Evolutionary conservation across 2,888 invertebrate genomes (phyloP), one percentile per base, ranked within the genome.

Genomic region (Seira ritae): DNA sequence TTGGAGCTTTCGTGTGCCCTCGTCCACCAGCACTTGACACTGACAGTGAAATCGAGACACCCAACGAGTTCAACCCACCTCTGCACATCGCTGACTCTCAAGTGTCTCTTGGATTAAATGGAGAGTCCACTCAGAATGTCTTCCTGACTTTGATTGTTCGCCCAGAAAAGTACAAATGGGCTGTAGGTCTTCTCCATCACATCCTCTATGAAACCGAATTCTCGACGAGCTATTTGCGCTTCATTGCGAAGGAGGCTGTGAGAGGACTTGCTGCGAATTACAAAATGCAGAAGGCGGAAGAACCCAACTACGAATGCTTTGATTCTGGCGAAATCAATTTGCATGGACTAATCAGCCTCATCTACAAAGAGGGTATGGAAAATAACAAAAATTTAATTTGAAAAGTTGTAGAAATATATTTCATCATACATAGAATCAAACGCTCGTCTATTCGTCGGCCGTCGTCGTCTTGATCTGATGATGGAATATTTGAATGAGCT

Each of bases 111-210:
- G 89, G 89, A 0, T 50, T 89, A 17, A 88, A 89, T 74, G 89
- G 89, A 42, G 89, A 89, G 78, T 84, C 88, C 74, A 89, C 88
- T 76, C 89, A 89, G 55, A 87, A 87, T 60, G 80, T 89, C 22
- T 89, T 89, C 65, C 69, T 87, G 73, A 85, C 87, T 86, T 86
- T 90, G 12, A 90, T 95, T 94, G 93, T 96, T 55, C 96, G 96
- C 90, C 93, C 94, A 0, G 92, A 93, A 69, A 96, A 96, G 90
- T 97, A 96, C 90, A 92, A 92, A 15, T 93, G 93, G 87, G 95
- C 96, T 0, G 93, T 97, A 4, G 92, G 93, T 74, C 96, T 96
- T 93, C 90, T 97, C 74, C 93, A 94, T 87, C 95, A 97, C 89
- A 91, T 97, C 31, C 90, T 97, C 42, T 95, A 94, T 89, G 91